Conservation (phyloP, 1,140 invertebrate genomes). For the Chelonus insularis region DNA sequence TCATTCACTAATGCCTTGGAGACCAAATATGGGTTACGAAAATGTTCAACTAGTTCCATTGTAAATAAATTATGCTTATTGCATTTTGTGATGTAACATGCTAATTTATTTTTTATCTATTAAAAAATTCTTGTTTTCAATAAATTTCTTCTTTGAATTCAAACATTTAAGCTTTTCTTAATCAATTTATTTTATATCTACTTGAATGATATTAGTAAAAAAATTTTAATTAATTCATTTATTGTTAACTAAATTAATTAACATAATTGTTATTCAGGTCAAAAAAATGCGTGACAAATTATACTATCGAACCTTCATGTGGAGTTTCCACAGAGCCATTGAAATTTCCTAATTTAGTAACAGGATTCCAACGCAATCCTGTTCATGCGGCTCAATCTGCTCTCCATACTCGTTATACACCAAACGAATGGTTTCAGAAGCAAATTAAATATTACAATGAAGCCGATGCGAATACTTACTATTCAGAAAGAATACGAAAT, state of each 20-base stretch:
- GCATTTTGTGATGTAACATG: too few relatives aligned
- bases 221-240: too few relatives aligned
- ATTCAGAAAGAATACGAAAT: conserved; percentile 78
- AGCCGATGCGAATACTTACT: conserved; percentile 81
- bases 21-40: conserved; percentile 75
- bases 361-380: conserved; percentile 76
- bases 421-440: conserved; percentile 87
- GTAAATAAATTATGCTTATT: conserved; percentile 62
- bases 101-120: too few relatives aligned
- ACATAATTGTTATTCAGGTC: conserved; percentile 34
- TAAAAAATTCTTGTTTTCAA: too few relatives aligned
- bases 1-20: conserved; percentile 69
- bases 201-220: too few relatives aligned
- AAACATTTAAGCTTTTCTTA: too few relatives aligned
- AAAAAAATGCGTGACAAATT: conserved; percentile 41
- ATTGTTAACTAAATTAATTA: too few relatives aligned
- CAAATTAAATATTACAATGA: conserved; percentile 85
- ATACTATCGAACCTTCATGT: conserved; percentile 36
- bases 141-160: too few relatives aligned
- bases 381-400: conserved; percentile 75
- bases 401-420: conserved; percentile 83
- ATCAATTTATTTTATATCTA: too few relatives aligned
- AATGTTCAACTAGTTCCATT: conserved; percentile 74
- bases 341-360: conserved; percentile 79
- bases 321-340: conserved; percentile 73